Base-by-base conservation (phyloP, 1,140 invertebrate genomes). In the Ruditapes philippinarum region DNA sequence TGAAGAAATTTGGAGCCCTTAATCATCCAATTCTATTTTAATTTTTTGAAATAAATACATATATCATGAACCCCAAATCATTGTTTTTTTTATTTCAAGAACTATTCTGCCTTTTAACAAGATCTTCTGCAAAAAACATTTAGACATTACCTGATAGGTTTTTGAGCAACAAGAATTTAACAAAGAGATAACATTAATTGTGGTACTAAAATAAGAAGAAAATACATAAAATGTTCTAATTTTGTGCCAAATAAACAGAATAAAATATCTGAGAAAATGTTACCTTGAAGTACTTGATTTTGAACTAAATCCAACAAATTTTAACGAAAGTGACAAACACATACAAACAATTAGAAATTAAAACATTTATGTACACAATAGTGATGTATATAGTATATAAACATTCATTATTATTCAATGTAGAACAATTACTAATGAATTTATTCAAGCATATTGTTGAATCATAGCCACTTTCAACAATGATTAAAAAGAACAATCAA, bases 401-500 rank as follows among this genome's bases (percentile, higher is more conserved):
- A 45, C n/a, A 5, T 40, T 70, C 65, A 38, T 36, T 70, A 19
- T 38, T 70, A 70, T 70, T 70, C 33, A 28, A 70, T 33, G 38
- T 70, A 38, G 33, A 70, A 70, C 36, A 40, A 70, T 70, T 70
- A 70, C 65, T 70, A 70, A 70, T 70, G 65, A 70, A 70, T 70
- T 36, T 38, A 70, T 70, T 70, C 65, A 70, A 70, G 65, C 65
- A 70, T 70, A 40, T 11, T 36, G 65, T 25, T 70, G 65, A 70
- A 19, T 70, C 65, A 70, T 70, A 70, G 38, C 65, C 22, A 40
- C 65, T 70, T 70, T 70, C 17, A 70, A 70, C 65, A 70, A 70
- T 1, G 65, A 70, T 70, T 70, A 31, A 38, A n/a, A 38, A 70
- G 65, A 70, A 70, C 65, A 70, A 70, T 70, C 33, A 38, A 70